A percentile compares a stretch with the other conserved stretches of the same genome.
These are phyloP conservation scores for Neelides sp. DNA, from an alignment of 1,140 invertebrate genomes.

Conservation along the genomic window DNA sequence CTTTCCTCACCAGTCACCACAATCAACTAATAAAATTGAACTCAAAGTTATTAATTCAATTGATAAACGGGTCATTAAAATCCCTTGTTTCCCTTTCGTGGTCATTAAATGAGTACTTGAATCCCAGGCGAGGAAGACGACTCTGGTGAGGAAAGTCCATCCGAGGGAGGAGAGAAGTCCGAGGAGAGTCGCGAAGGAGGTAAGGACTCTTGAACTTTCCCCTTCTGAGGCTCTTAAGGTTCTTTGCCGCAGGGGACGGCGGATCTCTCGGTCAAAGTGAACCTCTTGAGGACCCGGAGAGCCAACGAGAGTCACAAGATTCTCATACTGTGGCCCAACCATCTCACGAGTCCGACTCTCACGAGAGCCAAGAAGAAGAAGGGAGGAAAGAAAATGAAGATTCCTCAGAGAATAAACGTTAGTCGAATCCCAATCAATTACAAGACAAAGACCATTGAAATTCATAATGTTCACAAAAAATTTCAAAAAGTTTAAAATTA, in stretches of 20 bases:
- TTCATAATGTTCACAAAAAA: background rate
- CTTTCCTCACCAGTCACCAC: too few species aligned
- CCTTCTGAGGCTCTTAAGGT: background rate
- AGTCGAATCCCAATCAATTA: too few species aligned
- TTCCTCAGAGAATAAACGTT: constrained; percentile 10
- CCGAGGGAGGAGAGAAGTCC: constrained; percentile 15
- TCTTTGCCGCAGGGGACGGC: background rate
- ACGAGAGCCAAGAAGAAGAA: constrained; percentile 19
- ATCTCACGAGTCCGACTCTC: constrained; percentile 26
- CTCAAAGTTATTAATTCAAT: too few species aligned
- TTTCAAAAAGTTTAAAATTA: background rate
- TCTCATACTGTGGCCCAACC: constrained; percentile 27
- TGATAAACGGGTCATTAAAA: too few species aligned
- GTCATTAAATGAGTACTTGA: too few species aligned
- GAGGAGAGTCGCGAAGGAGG: constrained; percentile 32
- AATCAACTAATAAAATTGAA: too few species aligned
- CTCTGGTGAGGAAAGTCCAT: constrained; percentile 11
- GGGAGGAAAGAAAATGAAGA: constrained; percentile 16
- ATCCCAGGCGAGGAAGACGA: constrained; percentile 14
- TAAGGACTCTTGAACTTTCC: constrained; percentile 4
- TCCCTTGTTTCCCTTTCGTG: too few species aligned
- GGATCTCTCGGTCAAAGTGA: constrained; percentile 22
- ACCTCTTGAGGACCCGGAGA: constrained; percentile 23
- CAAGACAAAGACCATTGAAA: background rate
- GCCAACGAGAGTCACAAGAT: constrained; percentile 25